phyloP scores from a whole-genome alignment of 2,797 vertebrate genomes.

The Mormyrops boulengeri region DNA sequence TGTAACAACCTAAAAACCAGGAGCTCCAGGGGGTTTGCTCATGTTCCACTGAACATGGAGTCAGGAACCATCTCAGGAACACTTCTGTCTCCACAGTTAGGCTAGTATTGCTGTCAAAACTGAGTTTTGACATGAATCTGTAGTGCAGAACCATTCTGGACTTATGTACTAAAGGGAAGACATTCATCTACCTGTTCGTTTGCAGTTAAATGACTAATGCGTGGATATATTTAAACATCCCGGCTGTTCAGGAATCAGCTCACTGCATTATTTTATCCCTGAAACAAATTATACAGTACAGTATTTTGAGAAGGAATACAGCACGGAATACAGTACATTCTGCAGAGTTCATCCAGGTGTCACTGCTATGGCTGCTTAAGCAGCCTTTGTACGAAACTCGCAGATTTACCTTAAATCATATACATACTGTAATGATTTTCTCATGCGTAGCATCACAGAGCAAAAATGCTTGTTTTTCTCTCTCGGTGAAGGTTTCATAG shows the following conservation, averaged over 20 bases:
- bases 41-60: background rate
- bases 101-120: background rate
- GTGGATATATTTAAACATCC: background rate
- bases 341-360: background rate
- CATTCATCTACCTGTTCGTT: background rate
- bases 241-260: background rate
- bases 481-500: background rate
- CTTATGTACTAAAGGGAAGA: background rate
- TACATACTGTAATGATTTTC: background rate
- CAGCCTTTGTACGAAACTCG: background rate
- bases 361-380: background rate
- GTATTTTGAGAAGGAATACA: background rate
- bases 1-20: no score
- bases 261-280: background rate
- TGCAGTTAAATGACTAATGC: background rate
- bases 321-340: background rate
- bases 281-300: background rate
- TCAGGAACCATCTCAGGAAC: background rate
- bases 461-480: background rate
- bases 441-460: background rate
- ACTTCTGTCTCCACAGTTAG: background rate
- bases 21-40: background rate
- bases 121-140: background rate
- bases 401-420: background rate
- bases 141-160: background rate